Evolutionary conservation across 2,888 invertebrate species (phyloP).

Genomic region (Dendrolimus houi): DNA sequence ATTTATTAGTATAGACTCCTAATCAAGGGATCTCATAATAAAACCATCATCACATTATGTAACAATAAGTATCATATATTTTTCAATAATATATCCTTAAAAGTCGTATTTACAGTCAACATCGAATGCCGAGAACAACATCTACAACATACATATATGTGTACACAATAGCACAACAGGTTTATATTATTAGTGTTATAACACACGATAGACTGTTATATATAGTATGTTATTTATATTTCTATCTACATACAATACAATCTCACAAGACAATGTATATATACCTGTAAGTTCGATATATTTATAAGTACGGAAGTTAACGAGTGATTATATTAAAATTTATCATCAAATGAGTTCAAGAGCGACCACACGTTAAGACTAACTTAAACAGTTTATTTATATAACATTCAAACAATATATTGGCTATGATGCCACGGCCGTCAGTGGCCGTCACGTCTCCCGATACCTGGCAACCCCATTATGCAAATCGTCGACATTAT

Average conservation of each 20-base stretch:
- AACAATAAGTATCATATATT: conserved; percentile 55
- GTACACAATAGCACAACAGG: conserved; percentile 55
- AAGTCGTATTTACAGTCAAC: conserved; percentile 66
- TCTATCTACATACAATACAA: conserved; percentile 1
- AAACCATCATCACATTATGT: conserved; percentile 38
- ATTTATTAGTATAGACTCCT: too few species aligned
- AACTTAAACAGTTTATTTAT: too few species aligned
- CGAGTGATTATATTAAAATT: not conserved
- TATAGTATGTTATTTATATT: not conserved
- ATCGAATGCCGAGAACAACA: conserved; percentile 52
- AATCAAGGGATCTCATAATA: conserved; percentile 11
- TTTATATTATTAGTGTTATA: conserved; percentile 19
- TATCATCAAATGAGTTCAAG: too few species aligned
- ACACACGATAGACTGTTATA: too few species aligned
- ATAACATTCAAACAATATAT: too few species aligned
- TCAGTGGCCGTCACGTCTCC: too few species aligned
- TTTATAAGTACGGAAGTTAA: not conserved
- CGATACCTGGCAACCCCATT: too few species aligned
- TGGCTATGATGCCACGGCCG: too few species aligned
- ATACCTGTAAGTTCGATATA: not conserved
- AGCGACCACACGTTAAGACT: too few species aligned
- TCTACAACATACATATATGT: conserved; percentile 38
- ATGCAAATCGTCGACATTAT: too few species aligned
- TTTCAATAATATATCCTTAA: conserved; percentile 38
- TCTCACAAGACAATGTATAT: conserved; percentile 1